phyloP scores from a whole-genome alignment of 2,797 vertebrate species.

The Garrulus glandarius region DNA sequence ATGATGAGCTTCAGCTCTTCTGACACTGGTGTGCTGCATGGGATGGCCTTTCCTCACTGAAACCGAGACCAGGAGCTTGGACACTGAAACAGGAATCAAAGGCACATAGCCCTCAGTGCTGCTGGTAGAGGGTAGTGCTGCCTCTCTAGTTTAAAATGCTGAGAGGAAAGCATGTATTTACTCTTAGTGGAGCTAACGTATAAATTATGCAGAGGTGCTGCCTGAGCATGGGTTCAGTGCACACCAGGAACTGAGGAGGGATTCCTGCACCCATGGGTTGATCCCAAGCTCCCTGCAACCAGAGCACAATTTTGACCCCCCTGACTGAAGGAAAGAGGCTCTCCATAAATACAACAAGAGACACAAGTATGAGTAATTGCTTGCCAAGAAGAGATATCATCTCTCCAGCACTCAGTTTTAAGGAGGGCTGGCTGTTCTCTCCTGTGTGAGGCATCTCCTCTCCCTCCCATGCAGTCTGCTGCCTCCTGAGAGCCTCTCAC shows the following conservation, averaged over 20 bases:
- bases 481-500: constrained; percentile 16
- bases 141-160: neutral
- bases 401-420: neutral
- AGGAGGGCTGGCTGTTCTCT: neutral
- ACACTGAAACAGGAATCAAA: neutral
- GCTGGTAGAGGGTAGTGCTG: neutral
- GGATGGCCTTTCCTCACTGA: neutral
- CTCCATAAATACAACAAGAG: neutral
- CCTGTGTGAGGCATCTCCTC: neutral
- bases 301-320: neutral
- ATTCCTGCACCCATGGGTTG: neutral
- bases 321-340: neutral
- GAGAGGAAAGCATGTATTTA: neutral
- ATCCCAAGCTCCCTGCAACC: neutral
- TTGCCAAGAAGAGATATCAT: neutral
- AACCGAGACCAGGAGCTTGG: neutral
- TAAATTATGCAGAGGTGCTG: neutral
- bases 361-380: neutral
- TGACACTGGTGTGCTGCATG: neutral
- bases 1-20: neutral
- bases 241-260: neutral
- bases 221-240: rapidly evolving
- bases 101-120: neutral
- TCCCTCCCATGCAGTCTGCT: neutral
- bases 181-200: neutral